These are phyloP conservation scores for Tiliqua scincoides DNA, from an alignment of 2,113 vertebrate genomes.

Conservation along the genomic window DNA sequence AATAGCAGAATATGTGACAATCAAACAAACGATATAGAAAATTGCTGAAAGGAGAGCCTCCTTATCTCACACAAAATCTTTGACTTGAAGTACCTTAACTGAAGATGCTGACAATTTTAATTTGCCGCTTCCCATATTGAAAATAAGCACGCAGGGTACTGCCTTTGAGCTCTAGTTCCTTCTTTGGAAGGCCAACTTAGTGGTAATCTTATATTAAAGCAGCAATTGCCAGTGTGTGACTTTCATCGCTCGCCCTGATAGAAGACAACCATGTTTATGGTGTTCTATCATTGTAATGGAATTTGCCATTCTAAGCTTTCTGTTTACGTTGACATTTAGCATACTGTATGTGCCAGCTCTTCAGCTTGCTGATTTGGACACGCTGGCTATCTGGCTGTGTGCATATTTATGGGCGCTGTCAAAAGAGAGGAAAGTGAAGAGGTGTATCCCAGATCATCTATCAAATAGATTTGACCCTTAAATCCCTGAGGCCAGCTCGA, in stretches of 20 bases:
- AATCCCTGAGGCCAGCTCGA: conserved; percentile 39
- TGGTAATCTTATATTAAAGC: neutral
- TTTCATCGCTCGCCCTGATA: conserved; percentile 58
- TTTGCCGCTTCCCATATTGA: neutral
- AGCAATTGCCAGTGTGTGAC: conserved; percentile 24
- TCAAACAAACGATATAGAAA: neutral
- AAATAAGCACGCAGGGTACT: neutral
- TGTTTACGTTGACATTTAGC: conserved; percentile 43
- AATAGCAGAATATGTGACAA: neutral
- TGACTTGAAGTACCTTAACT: neutral
- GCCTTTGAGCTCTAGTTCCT: neutral
- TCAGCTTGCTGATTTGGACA: conserved; percentile 27
- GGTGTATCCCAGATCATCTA: conserved; percentile 15
- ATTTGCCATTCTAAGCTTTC: conserved; percentile 52
- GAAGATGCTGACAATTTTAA: neutral
- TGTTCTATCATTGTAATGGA: conserved; percentile 60
- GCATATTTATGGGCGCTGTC: conserved; percentile 34
- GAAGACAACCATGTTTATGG: conserved; percentile 59
- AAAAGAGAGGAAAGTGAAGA: conserved; percentile 16
- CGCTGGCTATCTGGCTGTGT: neutral
- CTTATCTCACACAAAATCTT: neutral
- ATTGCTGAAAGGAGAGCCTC: neutral
- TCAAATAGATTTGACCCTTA: conserved; percentile 35
- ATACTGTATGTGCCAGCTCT: conserved; percentile 21
- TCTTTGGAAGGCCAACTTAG: neutral